These are phyloP conservation scores for Tretioscincus oriximinensis DNA, from an alignment of 2,113 vertebrate species.

Conservation along the genomic window DNA sequence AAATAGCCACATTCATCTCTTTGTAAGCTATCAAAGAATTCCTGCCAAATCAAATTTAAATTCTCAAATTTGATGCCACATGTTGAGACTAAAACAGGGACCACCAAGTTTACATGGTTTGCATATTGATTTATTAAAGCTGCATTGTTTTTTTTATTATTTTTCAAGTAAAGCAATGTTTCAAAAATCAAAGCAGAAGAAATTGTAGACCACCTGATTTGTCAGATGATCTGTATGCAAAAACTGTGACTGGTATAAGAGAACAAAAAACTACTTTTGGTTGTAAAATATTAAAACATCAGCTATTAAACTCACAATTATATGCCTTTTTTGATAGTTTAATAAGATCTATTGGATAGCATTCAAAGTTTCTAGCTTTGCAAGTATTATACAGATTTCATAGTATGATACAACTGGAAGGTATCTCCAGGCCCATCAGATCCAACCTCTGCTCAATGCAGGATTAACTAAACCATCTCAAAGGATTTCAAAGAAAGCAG, in stretches of 20 bases:
- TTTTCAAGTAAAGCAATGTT: slow-evolving; percentile 35
- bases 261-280: background rate
- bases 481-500: background rate
- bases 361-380: background rate
- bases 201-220: slow-evolving; percentile 28
- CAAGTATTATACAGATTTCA: background rate
- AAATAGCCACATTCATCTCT: slow-evolving; percentile 36
- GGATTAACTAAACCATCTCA: no score
- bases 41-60: slow-evolving; percentile 40
- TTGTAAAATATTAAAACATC: slow-evolving; percentile 5
- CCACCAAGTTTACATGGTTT: slow-evolving; percentile 47
- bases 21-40: slow-evolving; percentile 36
- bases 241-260: slow-evolving; percentile 28
- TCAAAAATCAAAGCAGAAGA: slow-evolving; percentile 23
- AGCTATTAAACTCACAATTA: background rate
- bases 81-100: slow-evolving; percentile 28
- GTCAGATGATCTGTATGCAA: slow-evolving; percentile 10
- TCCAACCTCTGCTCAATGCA: no score
- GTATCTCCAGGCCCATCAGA: no score
- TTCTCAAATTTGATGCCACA: slow-evolving; percentile 15
- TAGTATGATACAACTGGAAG: no score
- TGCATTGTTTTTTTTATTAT: slow-evolving; percentile 40
- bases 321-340: slow-evolving; percentile 1
- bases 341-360: slow-evolving; percentile 1
- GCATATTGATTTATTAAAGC: slow-evolving; percentile 10